Evolutionary conservation across 2,113 vertebrate species (phyloP), one percentile per base, ranked within the genome.

Genomic region (Amphiprion percula): DNA sequence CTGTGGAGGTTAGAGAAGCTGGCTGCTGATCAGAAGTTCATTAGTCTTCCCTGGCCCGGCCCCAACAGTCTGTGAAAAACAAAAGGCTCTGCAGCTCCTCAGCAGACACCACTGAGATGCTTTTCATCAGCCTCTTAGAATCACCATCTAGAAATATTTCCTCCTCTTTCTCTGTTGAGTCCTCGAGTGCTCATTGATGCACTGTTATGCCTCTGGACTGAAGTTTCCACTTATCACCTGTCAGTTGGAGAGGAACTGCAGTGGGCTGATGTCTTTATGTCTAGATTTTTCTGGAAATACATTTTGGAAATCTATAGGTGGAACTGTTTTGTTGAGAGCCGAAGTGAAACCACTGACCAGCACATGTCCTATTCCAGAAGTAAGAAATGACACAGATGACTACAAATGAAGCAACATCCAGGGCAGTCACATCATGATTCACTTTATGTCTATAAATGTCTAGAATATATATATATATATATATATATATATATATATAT

Each of bases 11-110:
- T 44, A 74, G 23, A 84, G 46, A 21, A 71, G 28, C 79, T 88
- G 84, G 85, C 82, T 53, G 4, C 33, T 1, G 74, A 79, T 68
- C 87, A 72, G 46, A 66, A 39, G 77, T 76, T 81, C 76, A 84
- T 88, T 76, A 79, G 44, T 77, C 73, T 58, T n/a, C 16, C 63
- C 37, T 80, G 81, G 80, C 79, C 47, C 2, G 33, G 24, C 53
- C 62, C 83, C 77, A 74, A 72, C 58, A 64, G 2, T 49, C 69
- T 62, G 68, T 19, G 21, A 28, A 62, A 76, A 66, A 87, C 71
- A 71, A 87, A 82, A 68, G 61, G n/a, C 64, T 65, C 61, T n/a
- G 52, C 12, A 21, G 58, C 15, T 53, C 21, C 56, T 60, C 39
- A 3, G 14, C 56, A 28, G 26, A 71, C 55, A 53, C 77, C 33